A percentile compares a stretch with the other conserved stretches of the same genome.
Evolutionary conservation across 2,113 vertebrate genomes (phyloP).

Genomic region (Elachura formosa): DNA sequence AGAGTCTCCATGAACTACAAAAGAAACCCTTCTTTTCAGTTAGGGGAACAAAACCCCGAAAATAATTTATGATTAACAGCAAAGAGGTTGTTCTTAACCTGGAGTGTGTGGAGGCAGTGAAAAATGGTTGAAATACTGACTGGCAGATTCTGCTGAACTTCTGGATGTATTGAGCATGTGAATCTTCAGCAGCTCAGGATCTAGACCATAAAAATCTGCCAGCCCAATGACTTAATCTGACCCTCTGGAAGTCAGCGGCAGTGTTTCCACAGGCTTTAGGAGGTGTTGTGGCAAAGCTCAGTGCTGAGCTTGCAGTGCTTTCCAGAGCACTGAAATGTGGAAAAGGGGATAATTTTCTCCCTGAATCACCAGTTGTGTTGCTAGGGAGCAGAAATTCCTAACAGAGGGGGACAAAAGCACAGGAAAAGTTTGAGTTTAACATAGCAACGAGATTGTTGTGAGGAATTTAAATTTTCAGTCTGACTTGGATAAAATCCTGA

Average conservation of each 20-base stretch:
- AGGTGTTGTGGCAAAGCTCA: background rate
- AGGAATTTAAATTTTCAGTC: background rate
- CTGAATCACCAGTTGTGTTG: background rate
- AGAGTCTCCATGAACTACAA: background rate
- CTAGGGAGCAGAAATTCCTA: background rate
- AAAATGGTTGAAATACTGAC: background rate
- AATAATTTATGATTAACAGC: background rate
- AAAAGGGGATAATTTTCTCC: background rate
- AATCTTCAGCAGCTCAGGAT: background rate
- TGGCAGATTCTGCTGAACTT: background rate
- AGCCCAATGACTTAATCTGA: background rate
- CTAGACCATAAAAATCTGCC: background rate
- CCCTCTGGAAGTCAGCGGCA: background rate
- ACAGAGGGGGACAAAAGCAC: background rate
- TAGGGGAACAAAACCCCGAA: background rate
- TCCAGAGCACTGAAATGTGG: background rate
- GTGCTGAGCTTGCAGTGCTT: background rate
- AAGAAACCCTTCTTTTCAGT: background rate
- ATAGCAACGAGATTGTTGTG: background rate
- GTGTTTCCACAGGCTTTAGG: background rate
- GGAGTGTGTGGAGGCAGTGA: background rate
- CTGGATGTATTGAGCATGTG: background rate
- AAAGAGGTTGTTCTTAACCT: background rate
- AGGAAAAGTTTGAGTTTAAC: background rate
- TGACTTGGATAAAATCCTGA: background rate